These are phyloP conservation scores for Dorcus parallelipipedus DNA, from an alignment of 2,888 invertebrate genomes.

Conservation along the genomic window DNA sequence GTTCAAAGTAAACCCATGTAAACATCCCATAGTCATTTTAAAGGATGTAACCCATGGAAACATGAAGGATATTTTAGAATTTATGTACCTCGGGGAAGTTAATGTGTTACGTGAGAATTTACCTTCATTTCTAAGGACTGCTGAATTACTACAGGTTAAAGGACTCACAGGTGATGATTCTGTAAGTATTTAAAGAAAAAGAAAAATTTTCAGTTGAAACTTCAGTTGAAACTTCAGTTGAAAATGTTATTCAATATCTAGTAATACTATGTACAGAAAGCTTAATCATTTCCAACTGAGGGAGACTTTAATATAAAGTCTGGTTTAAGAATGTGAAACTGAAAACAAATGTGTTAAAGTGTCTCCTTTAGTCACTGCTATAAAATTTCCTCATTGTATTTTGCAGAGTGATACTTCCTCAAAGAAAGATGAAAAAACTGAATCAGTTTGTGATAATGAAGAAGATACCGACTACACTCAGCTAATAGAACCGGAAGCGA, in stretches of 20 bases:
- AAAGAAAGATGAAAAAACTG: constrained; percentile 42
- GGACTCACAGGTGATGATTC: constrained; percentile 58
- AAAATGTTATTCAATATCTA: not conserved
- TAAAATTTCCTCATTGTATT: constrained; percentile 7
- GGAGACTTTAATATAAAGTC: no score
- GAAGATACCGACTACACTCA: constrained; percentile 41
- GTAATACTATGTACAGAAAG: no score
- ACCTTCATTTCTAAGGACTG: constrained; percentile 66
- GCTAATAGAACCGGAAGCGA: constrained; percentile 38
- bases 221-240: no score
- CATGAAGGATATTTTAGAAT: constrained; percentile 66
- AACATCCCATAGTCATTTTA: constrained; percentile 70
- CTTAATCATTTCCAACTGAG: not conserved
- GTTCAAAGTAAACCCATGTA: constrained; percentile 69
- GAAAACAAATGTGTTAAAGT: no score
- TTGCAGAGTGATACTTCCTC: constrained; percentile 44
- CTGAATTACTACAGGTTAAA: constrained; percentile 68
- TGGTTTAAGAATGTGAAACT: no score
- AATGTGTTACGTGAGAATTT: constrained; percentile 68
- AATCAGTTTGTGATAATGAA: constrained; percentile 36
- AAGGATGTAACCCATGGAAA: constrained; percentile 68
- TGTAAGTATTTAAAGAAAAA: constrained; percentile 34
- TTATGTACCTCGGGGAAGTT: constrained; percentile 73
- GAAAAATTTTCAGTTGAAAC: not conserved
- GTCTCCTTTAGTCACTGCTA: not conserved